phyloP scores from a whole-genome alignment of 2,797 vertebrate species.

The Eupleurogrammus muticus region DNA sequence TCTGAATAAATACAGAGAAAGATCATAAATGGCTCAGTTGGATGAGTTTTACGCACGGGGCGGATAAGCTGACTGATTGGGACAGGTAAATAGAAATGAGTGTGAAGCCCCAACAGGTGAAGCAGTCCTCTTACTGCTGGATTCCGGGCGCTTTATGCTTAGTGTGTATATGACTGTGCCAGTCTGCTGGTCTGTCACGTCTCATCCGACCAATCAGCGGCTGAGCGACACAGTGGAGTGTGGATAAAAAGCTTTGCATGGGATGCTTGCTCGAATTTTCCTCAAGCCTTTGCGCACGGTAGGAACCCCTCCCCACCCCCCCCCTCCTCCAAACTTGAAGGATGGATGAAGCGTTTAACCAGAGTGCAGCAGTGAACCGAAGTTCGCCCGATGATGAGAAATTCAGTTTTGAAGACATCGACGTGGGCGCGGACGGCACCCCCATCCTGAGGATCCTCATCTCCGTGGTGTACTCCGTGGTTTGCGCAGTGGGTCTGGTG shows the following conservation, averaged over 20 bases:
- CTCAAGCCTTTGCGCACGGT: constrained; percentile 21
- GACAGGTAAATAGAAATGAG: not conserved
- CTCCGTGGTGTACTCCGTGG: constrained; percentile 82
- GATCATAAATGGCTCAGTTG: not conserved
- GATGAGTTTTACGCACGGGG: constrained; percentile 4
- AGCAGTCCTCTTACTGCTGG: not conserved
- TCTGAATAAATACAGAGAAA: not conserved
- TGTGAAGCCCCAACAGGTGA: not conserved
- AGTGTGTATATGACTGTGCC: not conserved
- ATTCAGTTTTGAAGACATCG: constrained; percentile 77
- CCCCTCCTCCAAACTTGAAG: constrained; percentile 24
- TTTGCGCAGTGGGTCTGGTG: constrained; percentile 82
- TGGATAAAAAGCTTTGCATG: not conserved
- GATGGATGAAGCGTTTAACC: constrained; percentile 78
- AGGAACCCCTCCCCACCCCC: too few relatives aligned
- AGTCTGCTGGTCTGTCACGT: constrained; percentile 36
- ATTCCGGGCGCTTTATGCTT: not conserved
- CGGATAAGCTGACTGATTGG: not conserved
- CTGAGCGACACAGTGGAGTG: constrained; percentile 39
- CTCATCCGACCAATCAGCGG: constrained; percentile 68
- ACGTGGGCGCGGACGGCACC: constrained; percentile 78
- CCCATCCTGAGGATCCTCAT: constrained; percentile 79
- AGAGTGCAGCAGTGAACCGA: constrained; percentile 65
- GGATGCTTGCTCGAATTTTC: not conserved
- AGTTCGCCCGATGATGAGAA: constrained; percentile 42